Evolutionary conservation across 2,888 invertebrate genomes (phyloP).

Genomic region (Harmothoe impar): DNA sequence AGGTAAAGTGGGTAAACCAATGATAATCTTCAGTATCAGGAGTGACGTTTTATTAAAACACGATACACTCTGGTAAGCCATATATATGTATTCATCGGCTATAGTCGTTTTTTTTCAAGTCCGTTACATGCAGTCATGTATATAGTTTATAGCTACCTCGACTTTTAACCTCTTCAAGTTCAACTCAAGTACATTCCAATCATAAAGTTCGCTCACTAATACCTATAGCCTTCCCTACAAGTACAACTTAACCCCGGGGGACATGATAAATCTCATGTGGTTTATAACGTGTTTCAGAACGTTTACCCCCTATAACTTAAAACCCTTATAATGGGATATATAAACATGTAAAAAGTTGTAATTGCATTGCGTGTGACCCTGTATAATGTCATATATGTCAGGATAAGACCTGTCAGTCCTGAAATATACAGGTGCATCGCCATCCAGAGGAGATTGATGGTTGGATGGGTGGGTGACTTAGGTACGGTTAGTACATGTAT

Average conservation of each 20-base stretch:
- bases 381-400: not conserved
- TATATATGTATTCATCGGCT: too few relatives aligned
- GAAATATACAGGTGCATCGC: too few relatives aligned
- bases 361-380: slow-evolving; percentile 5
- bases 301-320: not conserved
- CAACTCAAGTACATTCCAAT: not conserved
- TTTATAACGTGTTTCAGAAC: not conserved
- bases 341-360: not conserved
- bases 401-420: not conserved
- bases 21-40: too few relatives aligned
- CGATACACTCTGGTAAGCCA: too few relatives aligned
- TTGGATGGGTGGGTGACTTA: too few relatives aligned
- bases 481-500: too few relatives aligned
- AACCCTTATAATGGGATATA: slow-evolving; percentile 18
- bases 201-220: not conserved
- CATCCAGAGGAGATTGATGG: too few relatives aligned
- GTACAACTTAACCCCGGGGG: not conserved
- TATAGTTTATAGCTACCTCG: not conserved
- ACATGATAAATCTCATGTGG: not conserved
- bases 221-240: not conserved
- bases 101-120: too few relatives aligned
- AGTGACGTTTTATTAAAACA: too few relatives aligned
- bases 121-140: too few relatives aligned
- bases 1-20: too few relatives aligned
- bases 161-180: slow-evolving; percentile 11